These are phyloP conservation scores for Chrysaora quinquecirrha DNA, from an alignment of 30 jellyfish, hydroid and myxozoan species.

Conservation along the genomic window DNA sequence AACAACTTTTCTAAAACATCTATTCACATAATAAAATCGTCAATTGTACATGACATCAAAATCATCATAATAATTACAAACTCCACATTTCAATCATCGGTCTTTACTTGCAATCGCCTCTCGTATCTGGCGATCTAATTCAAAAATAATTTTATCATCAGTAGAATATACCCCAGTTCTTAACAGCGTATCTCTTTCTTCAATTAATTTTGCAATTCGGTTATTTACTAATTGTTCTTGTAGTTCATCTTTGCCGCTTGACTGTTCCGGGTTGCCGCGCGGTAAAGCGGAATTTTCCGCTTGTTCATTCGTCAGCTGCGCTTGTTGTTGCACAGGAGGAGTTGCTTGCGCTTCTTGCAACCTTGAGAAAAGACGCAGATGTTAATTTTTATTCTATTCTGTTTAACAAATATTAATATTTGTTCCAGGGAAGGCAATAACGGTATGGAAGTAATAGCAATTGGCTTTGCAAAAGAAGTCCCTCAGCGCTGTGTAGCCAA, in stretches of 20 bases:
- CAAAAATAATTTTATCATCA: constrained; percentile 90
- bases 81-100: no score
- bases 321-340: not conserved
- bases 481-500: no score
- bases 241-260: constrained; percentile 18
- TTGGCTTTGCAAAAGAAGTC: no score
- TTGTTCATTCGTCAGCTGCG: not conserved
- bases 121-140: constrained; percentile 88
- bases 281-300: not conserved
- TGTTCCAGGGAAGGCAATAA: no score
- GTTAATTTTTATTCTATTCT: no score
- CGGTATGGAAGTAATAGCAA: no score
- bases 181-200: constrained; percentile 95
- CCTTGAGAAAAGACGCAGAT: not conserved
- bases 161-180: constrained; percentile 97
- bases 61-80: no score
- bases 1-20: no score
- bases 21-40: no score
- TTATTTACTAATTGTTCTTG: constrained; percentile 15
- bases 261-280: not conserved
- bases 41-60: no score
- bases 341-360: constrained; percentile 11
- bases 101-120: constrained; percentile 62
- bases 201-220: constrained; percentile 92
- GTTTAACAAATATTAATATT: no score